These are phyloP conservation scores for Oceanites oceanicus DNA, from an alignment of 2,113 vertebrate genomes.

Conservation along the genomic window DNA sequence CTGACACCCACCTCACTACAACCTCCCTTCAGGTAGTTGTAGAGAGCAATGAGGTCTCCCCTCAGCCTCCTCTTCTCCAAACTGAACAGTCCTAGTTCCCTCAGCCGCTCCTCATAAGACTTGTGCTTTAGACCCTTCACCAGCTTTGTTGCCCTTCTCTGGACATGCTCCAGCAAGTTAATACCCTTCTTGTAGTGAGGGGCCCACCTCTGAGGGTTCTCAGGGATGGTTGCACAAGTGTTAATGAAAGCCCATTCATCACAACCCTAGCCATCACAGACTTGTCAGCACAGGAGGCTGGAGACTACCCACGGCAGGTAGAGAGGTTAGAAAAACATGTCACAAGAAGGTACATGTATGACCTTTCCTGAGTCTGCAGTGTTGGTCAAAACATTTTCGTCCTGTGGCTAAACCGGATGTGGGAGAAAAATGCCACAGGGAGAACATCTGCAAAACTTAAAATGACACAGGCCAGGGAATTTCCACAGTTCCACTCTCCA, in stretches of 20 bases:
- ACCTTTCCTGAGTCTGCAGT: constrained; percentile 34
- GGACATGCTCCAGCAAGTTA: no score
- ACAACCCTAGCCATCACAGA: background rate
- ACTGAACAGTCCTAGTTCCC: no score
- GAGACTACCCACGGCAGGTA: constrained; percentile 28
- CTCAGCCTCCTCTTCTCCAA: no score
- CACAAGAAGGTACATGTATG: constrained; percentile 18
- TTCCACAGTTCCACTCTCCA: background rate
- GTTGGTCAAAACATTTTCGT: constrained; percentile 21
- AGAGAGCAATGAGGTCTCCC: no score
- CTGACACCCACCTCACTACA: no score
- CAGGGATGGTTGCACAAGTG: background rate
- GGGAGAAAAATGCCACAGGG: constrained; percentile 42
- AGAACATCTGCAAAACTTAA: constrained; percentile 60
- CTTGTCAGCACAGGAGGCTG: constrained; percentile 51
- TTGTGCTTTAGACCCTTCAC: no score
- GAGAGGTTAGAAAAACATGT: constrained; percentile 57
- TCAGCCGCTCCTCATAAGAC: no score
- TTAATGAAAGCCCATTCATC: constrained; percentile 58
- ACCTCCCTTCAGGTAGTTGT: no score
- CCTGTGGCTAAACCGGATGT: constrained; percentile 24
- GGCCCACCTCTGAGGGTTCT: background rate
- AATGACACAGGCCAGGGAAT: background rate
- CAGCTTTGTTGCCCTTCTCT: no score
- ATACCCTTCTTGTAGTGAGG: no score